A percentile compares a stretch with the other conserved stretches of the same genome.
These are phyloP conservation scores for Ameiurus melas DNA, from an alignment of 2,113 vertebrate genomes.

Conservation along the genomic window DNA sequence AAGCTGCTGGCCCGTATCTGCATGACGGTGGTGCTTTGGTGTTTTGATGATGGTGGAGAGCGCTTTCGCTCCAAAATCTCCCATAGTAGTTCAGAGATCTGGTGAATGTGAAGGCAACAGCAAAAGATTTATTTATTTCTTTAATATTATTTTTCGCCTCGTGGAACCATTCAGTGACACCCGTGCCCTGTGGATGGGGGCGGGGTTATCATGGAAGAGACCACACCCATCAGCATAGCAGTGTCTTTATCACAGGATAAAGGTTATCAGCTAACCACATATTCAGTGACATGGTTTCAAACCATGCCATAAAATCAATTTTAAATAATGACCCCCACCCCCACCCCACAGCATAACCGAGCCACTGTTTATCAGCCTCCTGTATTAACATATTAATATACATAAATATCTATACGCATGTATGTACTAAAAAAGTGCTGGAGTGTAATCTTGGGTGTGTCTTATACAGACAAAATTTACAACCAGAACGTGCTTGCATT, in stretches of 20 bases:
- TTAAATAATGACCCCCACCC: neutral
- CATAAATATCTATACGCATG: neutral
- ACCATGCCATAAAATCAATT: neutral
- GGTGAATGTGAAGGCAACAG: neutral
- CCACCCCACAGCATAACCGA: neutral
- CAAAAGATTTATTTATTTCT: neutral
- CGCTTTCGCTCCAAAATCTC: neutral
- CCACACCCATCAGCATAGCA: neutral
- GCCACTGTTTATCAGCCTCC: neutral
- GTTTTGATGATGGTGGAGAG: neutral
- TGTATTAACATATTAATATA: neutral
- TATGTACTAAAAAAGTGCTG: neutral
- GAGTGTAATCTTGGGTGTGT: neutral
- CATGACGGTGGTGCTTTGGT: neutral
- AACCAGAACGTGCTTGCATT: constrained; percentile 73
- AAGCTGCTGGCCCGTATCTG: too few species aligned
- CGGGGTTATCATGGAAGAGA: neutral
- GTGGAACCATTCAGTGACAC: neutral
- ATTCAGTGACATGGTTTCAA: neutral
- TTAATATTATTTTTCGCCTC: too few species aligned
- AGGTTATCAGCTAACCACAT: neutral
- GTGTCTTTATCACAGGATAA: neutral
- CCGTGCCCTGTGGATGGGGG: neutral
- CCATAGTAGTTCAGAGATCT: neutral
- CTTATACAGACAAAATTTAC: constrained; percentile 78